These are phyloP conservation scores for Cryptosula pallasiana DNA, from an alignment of 2,888 invertebrate species.

Conservation along the genomic window DNA sequence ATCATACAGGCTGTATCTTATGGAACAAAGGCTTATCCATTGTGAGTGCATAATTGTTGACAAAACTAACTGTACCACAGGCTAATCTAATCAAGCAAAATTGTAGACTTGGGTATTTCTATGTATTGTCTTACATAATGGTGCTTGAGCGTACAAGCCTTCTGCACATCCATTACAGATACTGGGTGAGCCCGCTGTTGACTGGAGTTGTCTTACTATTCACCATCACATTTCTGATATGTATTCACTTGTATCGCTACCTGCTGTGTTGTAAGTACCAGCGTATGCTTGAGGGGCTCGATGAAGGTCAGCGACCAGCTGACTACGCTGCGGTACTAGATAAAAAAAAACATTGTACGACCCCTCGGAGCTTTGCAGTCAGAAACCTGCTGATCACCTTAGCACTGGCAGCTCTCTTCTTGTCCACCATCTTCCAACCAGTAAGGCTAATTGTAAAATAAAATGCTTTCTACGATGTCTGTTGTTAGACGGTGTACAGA, in stretches of 20 bases:
- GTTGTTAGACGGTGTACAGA: too few species aligned
- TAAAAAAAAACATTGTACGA: neutral
- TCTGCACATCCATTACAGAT: neutral
- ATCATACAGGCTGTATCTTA: slow-evolving; percentile 10
- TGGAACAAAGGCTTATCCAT: neutral
- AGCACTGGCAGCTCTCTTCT: neutral
- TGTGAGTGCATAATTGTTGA: neutral
- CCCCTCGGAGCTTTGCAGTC: neutral
- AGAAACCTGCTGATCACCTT: neutral
- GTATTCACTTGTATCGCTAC: neutral
- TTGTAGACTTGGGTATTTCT: too few species aligned
- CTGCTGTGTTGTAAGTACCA: neutral
- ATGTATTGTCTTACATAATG: neutral
- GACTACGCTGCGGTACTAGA: neutral
- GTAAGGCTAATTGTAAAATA: too few species aligned
- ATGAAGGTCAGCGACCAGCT: neutral
- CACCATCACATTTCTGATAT: neutral
- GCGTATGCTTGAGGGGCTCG: neutral
- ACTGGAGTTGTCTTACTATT: neutral
- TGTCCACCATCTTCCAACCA: neutral
- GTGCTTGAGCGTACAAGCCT: too few species aligned
- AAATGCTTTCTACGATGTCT: too few species aligned
- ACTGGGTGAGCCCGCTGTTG: neutral
- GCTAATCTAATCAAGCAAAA: too few species aligned
- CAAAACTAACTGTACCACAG: too few species aligned